Evolutionary conservation across 2,888 invertebrate species (phyloP).

Genomic region (Orthosia gracilis): DNA sequence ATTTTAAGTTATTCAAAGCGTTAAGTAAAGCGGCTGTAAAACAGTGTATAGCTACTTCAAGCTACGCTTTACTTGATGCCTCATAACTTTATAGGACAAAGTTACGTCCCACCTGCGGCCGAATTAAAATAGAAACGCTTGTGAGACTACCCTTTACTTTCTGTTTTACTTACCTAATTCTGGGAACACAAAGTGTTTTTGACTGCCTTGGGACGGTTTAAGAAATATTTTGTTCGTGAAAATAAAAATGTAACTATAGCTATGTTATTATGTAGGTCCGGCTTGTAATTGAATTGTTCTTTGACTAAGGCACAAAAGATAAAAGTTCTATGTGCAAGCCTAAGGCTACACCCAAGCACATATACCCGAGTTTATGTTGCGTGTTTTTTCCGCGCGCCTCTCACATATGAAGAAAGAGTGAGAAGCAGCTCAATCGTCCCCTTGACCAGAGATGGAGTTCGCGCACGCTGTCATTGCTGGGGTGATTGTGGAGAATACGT

Average conservation of each 20-base stretch:
- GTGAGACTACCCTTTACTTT: conserved; percentile 35
- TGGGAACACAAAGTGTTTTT: conserved; percentile 27
- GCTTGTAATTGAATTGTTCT: no score
- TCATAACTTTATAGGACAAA: conserved; percentile 66
- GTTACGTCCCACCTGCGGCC: conserved; percentile 66
- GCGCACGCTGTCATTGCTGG: no score
- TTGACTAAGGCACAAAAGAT: no score
- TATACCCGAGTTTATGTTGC: no score
- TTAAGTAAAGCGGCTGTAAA: conserved; percentile 60
- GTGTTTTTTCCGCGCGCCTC: no score
- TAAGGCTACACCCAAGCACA: no score
- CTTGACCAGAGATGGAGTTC: no score
- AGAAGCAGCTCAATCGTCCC: no score
- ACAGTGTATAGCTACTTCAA: conserved; percentile 49
- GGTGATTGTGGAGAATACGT: no score
- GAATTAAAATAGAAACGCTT: conserved; percentile 65
- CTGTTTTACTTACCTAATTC: conserved; percentile 41
- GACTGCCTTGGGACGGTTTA: conserved; percentile 8
- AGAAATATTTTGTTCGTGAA: background rate
- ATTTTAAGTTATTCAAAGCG: conserved; percentile 60
- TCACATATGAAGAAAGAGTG: no score
- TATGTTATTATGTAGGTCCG: no score
- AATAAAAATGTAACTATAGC: background rate
- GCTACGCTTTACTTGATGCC: conserved; percentile 59
- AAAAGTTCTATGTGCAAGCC: no score